These are phyloP conservation scores for Pantherophis alleghaniensis DNA, from an alignment of 2,797 vertebrate species.

Conservation along the genomic window DNA sequence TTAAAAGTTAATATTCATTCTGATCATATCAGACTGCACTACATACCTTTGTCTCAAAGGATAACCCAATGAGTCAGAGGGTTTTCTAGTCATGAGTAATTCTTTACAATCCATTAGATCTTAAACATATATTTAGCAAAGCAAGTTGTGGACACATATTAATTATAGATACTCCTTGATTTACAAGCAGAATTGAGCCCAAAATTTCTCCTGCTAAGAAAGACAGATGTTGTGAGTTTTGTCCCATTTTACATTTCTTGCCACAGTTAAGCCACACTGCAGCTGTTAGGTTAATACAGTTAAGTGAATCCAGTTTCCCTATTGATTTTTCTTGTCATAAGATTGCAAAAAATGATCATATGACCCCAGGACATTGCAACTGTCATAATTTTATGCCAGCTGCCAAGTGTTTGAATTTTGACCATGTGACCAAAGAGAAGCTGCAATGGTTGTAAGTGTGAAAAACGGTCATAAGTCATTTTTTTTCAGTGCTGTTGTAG, in stretches of 20 bases:
- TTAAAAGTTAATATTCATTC: neutral
- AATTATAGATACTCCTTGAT: neutral
- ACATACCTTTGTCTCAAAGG: neutral
- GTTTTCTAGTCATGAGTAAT: neutral
- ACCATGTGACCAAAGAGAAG: neutral
- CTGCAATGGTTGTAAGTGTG: neutral
- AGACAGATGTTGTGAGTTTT: neutral
- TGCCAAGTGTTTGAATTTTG: neutral
- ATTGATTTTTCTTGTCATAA: neutral
- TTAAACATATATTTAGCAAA: neutral
- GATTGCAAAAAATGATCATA: neutral
- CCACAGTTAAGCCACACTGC: neutral
- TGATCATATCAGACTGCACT: neutral
- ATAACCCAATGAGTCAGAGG: neutral
- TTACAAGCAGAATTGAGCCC: neutral
- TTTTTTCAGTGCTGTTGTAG: neutral
- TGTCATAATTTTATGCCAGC: neutral
- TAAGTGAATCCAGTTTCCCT: neutral
- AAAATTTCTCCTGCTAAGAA: neutral
- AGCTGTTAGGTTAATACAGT: neutral
- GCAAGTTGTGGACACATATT: neutral
- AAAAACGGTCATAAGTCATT: neutral
- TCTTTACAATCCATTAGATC: neutral
- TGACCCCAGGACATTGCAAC: neutral
- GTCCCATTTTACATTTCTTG: neutral